phyloP scores from a whole-genome alignment of 2,113 vertebrate genomes.

The Sprattus sprattus region DNA sequence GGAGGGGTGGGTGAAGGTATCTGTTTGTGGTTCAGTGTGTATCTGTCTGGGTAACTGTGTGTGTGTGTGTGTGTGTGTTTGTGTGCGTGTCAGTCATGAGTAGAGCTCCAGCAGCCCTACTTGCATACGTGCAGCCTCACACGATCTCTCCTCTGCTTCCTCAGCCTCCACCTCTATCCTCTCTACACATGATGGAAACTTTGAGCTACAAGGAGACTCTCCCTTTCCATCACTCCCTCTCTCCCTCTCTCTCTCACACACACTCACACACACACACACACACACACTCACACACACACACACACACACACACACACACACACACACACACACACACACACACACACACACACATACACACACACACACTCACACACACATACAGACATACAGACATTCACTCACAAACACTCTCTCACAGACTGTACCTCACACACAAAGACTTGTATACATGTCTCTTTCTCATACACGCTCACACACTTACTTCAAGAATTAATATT shows the following conservation, averaged over 20 bases:
- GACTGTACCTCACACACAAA: background rate
- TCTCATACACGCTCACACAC: too few species aligned
- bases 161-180: background rate
- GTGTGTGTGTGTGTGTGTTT: background rate
- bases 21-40: background rate
- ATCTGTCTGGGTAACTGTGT: background rate
- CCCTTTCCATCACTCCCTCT: background rate
- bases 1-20: background rate
- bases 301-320: background rate
- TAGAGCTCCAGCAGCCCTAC: background rate
- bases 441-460: background rate
- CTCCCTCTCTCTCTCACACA: background rate
- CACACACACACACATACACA: background rate
- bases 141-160: background rate
- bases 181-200: conserved; percentile 1
- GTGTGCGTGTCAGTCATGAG: background rate
- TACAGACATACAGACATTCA: background rate
- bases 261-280: background rate
- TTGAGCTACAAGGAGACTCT: background rate
- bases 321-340: background rate
- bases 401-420: background rate
- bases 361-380: background rate
- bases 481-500: too few species aligned
- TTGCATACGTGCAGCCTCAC: conserved; percentile 12
- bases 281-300: background rate